Base-by-base conservation (phyloP, 2,888 invertebrate genomes). In the Sarcophaga variegata region DNA sequence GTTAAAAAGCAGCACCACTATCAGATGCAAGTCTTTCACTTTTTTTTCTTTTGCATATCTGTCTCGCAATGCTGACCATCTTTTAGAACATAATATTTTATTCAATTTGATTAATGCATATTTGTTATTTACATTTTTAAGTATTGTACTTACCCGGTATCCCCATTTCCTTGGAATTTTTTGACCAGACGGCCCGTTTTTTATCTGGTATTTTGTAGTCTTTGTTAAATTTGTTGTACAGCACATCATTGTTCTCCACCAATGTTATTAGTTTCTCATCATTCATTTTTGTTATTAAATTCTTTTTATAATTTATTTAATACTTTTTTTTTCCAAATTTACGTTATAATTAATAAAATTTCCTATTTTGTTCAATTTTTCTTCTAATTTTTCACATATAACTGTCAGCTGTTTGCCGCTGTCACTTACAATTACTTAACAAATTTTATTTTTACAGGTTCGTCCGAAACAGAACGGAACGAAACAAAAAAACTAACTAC, bases 371-470 rank as follows among this genome's bases (percentile, higher is more conserved):
- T 59, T 59, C 5, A 59, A 17, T 14, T 59, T 59, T 59, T 22
- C 22, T 22, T 22, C 22, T 22, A 22, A 22, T 22, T 22, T 22
- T 22, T n/a, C 59, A 5, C 5, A 12, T 66, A 37, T 66, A 37
- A 66, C 8, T 6, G 14, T 27, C 37, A 66, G 27, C 66, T 64
- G 63, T 10, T 25, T 64, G 14, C 27, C 27, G 67, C 67, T 67
- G 37, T 67, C 45, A 67, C 67, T 37, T 67, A 67, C 27, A 22
- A 22, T 22, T 14, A 20, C 17, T 45, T 12, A 5, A 6, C 4
- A 67, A 37, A 14, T 37, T 37, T 67, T 67, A 45, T 67, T 67
- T 67, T 67, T 67, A 67, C 67, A 67, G 67, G 67, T 45, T 67
- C 17, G 67, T n/a, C 67, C 67, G 67, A n/a, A 37, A 67, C 67